Base-by-base conservation (phyloP, 2,113 vertebrate species). In the Chrysemys picta region DNA sequence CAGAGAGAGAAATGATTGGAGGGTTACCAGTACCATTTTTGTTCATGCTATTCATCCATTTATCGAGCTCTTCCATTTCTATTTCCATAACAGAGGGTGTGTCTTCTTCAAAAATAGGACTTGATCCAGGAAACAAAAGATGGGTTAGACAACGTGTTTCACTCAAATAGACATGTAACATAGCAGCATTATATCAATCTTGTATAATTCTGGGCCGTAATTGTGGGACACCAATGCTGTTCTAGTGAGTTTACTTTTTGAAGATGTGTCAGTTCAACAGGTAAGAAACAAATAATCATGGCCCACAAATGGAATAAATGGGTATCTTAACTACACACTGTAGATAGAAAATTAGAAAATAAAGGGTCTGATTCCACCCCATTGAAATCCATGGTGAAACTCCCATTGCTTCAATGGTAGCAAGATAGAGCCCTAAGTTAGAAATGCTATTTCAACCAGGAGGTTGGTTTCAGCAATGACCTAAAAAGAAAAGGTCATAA, bases 81-180 rank as follows among this genome's bases (percentile, higher is more conserved):
- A 99, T 98, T 97, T 99, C 99, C 98, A 99, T 98, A 31, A 99
- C 99, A 76, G 99, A 99, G 24, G 99, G 99, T 0, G 99, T 99
- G 59, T 99, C 99, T 87, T 99, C 99, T 96, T 99, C 99, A 98
- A 99, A 99, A 98, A 99, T 99, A 86, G 99, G 99, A 97, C 99
- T 99, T 93, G 69, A 94, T 82, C 88, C 87, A 84, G 54, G 57
- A 25, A 42, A 27, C 52, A 91, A 69, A 91, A 92, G 12, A 57
- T 5, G 5, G 47, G 69, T 96, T 97, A 93, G 42, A 91, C n/a
- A 72, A 82, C 72, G 76, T 10, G 14, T 69, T 89, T 56, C 47
- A 91, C 93, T 95, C 62, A 79, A 80, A 50, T 22, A 69, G 50
- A 35, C 0, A 76, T 83, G 11, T n/a, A 86, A 52, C 2, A 12